Percentiles rank a stretch among this genome's conserved stretches.
phyloP scores from a whole-genome alignment of 1,140 invertebrate genomes.

The Drosophila pseudoobscura region DNA sequence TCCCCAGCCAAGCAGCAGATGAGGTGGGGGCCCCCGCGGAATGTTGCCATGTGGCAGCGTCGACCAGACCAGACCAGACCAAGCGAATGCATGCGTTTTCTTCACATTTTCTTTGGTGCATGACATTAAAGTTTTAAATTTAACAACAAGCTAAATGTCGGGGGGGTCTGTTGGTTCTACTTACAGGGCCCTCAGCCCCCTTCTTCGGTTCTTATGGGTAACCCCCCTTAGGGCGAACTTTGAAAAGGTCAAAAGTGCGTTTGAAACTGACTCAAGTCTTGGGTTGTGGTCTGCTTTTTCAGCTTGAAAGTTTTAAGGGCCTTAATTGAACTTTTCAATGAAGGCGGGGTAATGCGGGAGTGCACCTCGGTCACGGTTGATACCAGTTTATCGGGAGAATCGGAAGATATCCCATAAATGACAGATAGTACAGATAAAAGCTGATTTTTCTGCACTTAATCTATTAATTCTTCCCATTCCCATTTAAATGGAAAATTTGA shows the following conservation, averaged over 20 bases:
- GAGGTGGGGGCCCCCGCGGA: constrained; percentile 48
- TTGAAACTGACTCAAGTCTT: constrained; percentile 26
- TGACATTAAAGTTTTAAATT: constrained; percentile 81
- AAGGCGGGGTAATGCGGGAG: too few species aligned
- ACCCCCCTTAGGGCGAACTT: constrained; percentile 52
- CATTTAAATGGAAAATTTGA: constrained; percentile 1
- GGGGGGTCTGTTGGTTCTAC: constrained; percentile 32
- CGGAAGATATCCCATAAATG: too few species aligned
- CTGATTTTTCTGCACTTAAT: neutral
- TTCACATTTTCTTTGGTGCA: constrained; percentile 68
- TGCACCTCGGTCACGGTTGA: too few species aligned
- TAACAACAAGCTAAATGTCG: constrained; percentile 62
- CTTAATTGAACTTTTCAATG: constrained; percentile 1
- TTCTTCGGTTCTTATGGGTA: constrained; percentile 7
- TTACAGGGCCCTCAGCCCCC: neutral
- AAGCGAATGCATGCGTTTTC: constrained; percentile 42
- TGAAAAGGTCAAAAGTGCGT: constrained; percentile 73
- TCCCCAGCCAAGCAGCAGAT: constrained; percentile 43
- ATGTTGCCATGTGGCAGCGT: constrained; percentile 38
- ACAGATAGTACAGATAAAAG: too few species aligned
- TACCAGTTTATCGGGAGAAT: too few species aligned
- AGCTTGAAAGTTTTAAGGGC: constrained; percentile 19
- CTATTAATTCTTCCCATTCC: neutral
- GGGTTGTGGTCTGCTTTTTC: constrained; percentile 59
- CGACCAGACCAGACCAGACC: neutral